Conservation (phyloP, 1,140 invertebrate genomes). For the Elymnias hypermnestra region DNA sequence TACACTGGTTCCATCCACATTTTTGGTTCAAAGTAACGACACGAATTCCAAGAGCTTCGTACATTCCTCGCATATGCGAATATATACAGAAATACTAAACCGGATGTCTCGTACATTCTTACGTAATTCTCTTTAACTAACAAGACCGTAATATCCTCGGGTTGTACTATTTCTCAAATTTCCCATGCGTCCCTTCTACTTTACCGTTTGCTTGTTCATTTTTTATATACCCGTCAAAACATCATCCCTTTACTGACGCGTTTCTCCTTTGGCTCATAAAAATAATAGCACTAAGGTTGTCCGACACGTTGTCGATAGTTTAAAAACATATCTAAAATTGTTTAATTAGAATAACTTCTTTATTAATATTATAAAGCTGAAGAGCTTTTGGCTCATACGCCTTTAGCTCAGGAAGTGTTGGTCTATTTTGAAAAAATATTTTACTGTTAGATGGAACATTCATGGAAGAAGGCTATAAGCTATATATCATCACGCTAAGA, state of each 20-base stretch:
- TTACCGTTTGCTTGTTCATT: slow-evolving; percentile 26
- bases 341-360: too few species aligned
- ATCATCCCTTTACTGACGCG: slow-evolving; percentile 19
- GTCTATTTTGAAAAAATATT: too few species aligned
- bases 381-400: too few species aligned
- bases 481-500: too few species aligned
- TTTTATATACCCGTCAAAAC: slow-evolving; percentile 30
- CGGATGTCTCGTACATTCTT: not conserved
- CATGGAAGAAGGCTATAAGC: too few species aligned
- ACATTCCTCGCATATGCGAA: not conserved
- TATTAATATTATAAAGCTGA: too few species aligned
- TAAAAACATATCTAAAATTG: not conserved
- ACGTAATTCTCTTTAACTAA: slow-evolving; percentile 9
- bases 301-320: not conserved
- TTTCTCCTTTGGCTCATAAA: slow-evolving; percentile 26
- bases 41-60: slow-evolving; percentile 1
- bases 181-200: slow-evolving; percentile 24
- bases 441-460: too few species aligned
- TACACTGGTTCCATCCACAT: not conserved
- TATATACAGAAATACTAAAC: not conserved
- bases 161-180: slow-evolving; percentile 16
- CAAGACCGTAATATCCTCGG: slow-evolving; percentile 2
- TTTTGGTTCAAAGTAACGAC: not conserved
- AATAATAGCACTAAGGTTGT: slow-evolving; percentile 23
- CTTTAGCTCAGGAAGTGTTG: too few species aligned